These are phyloP conservation scores for Catharus minimus DNA, from an alignment of 2,113 vertebrate genomes.

Conservation along the genomic window DNA sequence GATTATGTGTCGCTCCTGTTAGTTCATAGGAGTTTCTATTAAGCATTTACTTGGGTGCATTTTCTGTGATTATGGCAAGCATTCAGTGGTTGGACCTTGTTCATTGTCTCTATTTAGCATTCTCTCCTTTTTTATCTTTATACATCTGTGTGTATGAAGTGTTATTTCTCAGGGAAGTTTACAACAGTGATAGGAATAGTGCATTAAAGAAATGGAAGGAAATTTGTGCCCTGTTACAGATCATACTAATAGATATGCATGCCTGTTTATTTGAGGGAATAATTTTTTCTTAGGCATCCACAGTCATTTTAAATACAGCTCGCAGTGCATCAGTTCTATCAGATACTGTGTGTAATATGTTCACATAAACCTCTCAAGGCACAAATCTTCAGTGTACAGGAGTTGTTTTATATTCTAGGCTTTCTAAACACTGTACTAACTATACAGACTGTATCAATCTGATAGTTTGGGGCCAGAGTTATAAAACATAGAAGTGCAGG, in stretches of 20 bases:
- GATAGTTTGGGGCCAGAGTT: slow-evolving; percentile 34
- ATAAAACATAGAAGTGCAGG: not conserved
- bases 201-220: not conserved
- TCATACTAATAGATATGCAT: not conserved
- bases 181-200: not conserved
- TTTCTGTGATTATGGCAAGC: slow-evolving; percentile 46
- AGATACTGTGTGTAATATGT: not conserved
- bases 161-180: not conserved
- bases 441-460: not conserved
- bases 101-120: not conserved
- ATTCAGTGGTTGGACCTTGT: not conserved
- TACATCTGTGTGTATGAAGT: not conserved
- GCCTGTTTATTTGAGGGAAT: slow-evolving; percentile 12
- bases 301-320: slow-evolving; percentile 15
- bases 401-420: not conserved
- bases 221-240: not conserved
- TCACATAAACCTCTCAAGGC: slow-evolving; percentile 29
- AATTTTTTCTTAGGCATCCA: not conserved
- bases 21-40: slow-evolving; percentile 48
- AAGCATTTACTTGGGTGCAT: slow-evolving; percentile 29
- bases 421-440: not conserved
- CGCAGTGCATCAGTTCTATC: slow-evolving; percentile 2
- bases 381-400: not conserved
- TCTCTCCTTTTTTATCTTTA: not conserved
- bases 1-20: slow-evolving; percentile 57